Base-by-base conservation (phyloP, 1,140 invertebrate species). In the Cherax quadricarinatus region DNA sequence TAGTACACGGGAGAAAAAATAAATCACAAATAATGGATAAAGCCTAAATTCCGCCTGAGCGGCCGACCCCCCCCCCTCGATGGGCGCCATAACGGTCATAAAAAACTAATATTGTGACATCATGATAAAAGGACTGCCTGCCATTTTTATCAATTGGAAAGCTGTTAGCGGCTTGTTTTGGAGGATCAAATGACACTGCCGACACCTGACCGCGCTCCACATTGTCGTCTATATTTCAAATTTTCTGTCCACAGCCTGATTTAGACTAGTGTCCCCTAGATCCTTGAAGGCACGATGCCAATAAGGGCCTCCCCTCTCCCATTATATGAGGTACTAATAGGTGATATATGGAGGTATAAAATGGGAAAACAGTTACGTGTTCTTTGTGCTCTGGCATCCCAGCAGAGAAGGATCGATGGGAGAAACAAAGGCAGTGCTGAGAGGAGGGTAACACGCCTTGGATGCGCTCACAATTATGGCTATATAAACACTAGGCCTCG, bases 101-200 rank as follows among this genome's bases (percentile, higher is more conserved):
- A 87, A 89, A 80, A 89, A 60, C 78, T 89, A 89, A 89, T 89
- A 82, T 89, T 79, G 53, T 80, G 87, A 48, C 87, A 81, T 79
- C 60, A 49, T 24, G 87, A 62, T 80, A 82, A 82, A 81, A 66
- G 87, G 79, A 89, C 49, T 81, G 75, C 49, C 49, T 62, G 79
- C 79, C 87, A 89, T 89, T 81, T 89, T 80, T 89, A 89, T 89
- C 87, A 82, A 89, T 82, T 70, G 79, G 87, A 89, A 70, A 49
- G 87, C 78, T 89, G 75, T 82, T 89, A 81, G 78, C 51, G 87
- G 78, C 78, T 82, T 70, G 87, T 89, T 89, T 89, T 75, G 41
- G 51, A 81, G 79, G 87, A 82, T 82, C 79, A 82, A 89, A 80
- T 82, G 79, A 62, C 87, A 51, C 30, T 57, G 60, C 60, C 78